Conservation (phyloP, 2,797 vertebrate genomes). For the Sparidentex hasta region DNA sequence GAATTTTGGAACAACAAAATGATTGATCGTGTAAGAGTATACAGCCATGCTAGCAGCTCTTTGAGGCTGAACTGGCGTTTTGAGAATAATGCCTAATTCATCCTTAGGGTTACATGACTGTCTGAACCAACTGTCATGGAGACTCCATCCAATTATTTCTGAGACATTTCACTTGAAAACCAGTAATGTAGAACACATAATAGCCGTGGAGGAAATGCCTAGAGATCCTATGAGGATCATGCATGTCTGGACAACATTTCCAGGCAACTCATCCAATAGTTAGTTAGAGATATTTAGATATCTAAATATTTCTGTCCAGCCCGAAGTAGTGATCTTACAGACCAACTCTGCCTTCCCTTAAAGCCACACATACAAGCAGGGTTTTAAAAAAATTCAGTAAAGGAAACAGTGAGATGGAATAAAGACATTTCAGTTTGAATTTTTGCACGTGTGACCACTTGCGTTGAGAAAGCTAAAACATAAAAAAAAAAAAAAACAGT, state of each 20-base stretch:
- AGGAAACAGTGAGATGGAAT: neutral
- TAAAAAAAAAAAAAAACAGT: neutral
- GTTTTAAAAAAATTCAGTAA: neutral
- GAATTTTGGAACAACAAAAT: neutral
- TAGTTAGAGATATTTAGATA: neutral
- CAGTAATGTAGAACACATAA: too few species aligned
- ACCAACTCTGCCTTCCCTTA: neutral
- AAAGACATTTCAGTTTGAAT: neutral
- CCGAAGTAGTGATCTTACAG: neutral
- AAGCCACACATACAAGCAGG: neutral
- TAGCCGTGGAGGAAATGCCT: neutral
- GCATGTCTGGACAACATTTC: neutral
- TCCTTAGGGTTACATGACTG: neutral
- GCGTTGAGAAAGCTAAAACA: slow-evolving; percentile 1
- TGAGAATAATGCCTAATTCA: neutral
- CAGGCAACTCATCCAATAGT: neutral
- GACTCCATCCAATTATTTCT: too few species aligned
- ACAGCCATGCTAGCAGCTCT: neutral
- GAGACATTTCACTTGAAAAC: too few species aligned
- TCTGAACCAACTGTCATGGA: neutral
- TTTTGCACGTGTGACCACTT: neutral
- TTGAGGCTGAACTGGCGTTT: neutral
- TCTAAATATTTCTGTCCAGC: neutral
- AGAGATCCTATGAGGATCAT: neutral
- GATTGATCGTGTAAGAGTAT: neutral